phyloP scores from a whole-genome alignment of 2,888 invertebrate genomes.

The Amiota minor region DNA sequence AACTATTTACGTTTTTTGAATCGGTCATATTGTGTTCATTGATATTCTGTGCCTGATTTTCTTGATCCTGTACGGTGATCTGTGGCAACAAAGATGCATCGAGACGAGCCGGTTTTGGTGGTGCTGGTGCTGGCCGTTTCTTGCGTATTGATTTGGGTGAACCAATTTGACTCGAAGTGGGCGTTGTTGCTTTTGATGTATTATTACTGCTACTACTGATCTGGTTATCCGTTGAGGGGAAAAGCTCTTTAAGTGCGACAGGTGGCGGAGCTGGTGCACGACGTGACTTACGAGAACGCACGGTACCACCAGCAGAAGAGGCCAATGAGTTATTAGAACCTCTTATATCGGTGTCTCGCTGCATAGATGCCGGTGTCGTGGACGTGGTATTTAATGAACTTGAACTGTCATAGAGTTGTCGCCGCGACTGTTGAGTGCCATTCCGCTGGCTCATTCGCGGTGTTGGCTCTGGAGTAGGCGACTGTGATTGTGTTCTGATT shows the following conservation, averaged over 20 bases:
- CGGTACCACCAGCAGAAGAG: slow-evolving; percentile 60
- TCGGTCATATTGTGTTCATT: slow-evolving; percentile 40
- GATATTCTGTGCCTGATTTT: slow-evolving; percentile 25
- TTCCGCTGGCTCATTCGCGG: slow-evolving; percentile 54
- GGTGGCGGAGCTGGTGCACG: slow-evolving; percentile 66
- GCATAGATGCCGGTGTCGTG: slow-evolving; percentile 49
- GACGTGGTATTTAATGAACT: slow-evolving; percentile 52
- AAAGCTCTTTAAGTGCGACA: slow-evolving; percentile 54
- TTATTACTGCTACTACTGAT: slow-evolving; percentile 44
- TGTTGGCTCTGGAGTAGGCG: slow-evolving; percentile 66
- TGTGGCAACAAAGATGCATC: slow-evolving; percentile 34
- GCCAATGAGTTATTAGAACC: slow-evolving; percentile 63
- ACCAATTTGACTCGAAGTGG: slow-evolving; percentile 64
- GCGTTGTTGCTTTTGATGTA: slow-evolving; percentile 57
- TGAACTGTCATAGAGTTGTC: slow-evolving; percentile 58
- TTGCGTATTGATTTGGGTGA: slow-evolving; percentile 76
- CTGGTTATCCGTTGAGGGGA: slow-evolving; percentile 47
- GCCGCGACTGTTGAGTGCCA: background rate
- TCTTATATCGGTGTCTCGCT: slow-evolving; percentile 57
- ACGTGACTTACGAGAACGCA: slow-evolving; percentile 60
- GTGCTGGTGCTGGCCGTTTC: slow-evolving; percentile 78
- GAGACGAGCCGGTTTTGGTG: slow-evolving; percentile 58
- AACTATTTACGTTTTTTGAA: slow-evolving; percentile 64
- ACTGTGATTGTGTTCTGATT: slow-evolving; percentile 64
- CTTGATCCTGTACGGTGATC: background rate